These are phyloP conservation scores for Sipunculus nudus DNA, from an alignment of 2,888 invertebrate genomes.

Conservation along the genomic window DNA sequence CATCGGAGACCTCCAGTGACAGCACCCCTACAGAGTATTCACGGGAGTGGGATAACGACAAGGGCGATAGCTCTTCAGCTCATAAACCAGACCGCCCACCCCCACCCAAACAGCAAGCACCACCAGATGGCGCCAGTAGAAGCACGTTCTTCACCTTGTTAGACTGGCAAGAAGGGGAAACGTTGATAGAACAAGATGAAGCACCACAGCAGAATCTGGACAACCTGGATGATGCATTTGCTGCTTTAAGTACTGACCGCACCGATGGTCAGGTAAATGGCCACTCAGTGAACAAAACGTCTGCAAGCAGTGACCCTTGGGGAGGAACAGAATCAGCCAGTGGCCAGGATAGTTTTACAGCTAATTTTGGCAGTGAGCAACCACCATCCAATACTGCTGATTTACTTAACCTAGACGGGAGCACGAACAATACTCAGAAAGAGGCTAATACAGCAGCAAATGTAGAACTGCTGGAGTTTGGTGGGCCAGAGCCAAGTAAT, in stretches of 20 bases:
- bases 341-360: no score
- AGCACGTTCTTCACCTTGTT: conserved; percentile 47
- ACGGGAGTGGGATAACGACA: no score
- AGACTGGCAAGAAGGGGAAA: conserved; percentile 45
- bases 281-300: conserved; percentile 9
- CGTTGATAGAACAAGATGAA: neutral
- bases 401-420: conserved; percentile 43
- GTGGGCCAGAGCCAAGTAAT: conserved; percentile 41
- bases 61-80: no score
- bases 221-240: conserved; percentile 51
- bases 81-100: neutral
- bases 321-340: no score
- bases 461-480: conserved; percentile 24
- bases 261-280: neutral
- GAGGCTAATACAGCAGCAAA: conserved; percentile 4
- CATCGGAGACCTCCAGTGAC: no score
- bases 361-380: no score
- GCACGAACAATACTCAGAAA: neutral
- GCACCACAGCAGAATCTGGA: neutral
- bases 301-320: no score
- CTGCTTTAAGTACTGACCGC: conserved; percentile 41
- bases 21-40: neutral
- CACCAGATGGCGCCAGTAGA: no score
- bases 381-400: no score
- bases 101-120: neutral